Base-by-base conservation (phyloP, 1,140 invertebrate genomes). In the Metaphire vulgaris region DNA sequence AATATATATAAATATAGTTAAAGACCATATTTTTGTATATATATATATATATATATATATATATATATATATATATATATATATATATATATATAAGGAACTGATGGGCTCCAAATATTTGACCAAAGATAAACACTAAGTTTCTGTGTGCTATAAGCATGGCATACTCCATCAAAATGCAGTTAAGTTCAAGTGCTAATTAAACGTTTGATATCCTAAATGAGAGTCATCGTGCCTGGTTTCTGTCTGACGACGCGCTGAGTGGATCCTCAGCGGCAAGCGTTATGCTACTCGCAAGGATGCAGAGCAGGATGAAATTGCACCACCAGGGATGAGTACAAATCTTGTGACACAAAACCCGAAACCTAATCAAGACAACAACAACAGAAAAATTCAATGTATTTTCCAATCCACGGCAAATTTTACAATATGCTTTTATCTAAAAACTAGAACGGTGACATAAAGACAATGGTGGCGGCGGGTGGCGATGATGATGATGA, bases 211-310 rank as follows among this genome's bases (percentile, higher is more conserved):
- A n/a, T n/a, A n/a, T n/a, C n/a, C n/a, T n/a, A n/a, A n/a, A n/a
- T n/a, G n/a, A n/a, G n/a, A n/a, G n/a, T n/a, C n/a, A n/a, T n/a
- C n/a, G n/a, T n/a, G n/a, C n/a, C n/a, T n/a, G n/a, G n/a, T n/a
- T n/a, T 81, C 90, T 87, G 33, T 89, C 84, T 0, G 93, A 93
- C 33, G 90, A 87, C 2, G 93, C 89, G 81, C 91, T 89, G 1
- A 99, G 87, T 0, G 98, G 98, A 88, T 99, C 97, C 87, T 99
- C 98, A 74, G 96, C 94, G 0, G 96, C 97, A 85, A 99, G 90
- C 91, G 99, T 95, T 75, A 93, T 95, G 72, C 95, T 98, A 1
- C 96, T 99, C 79, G 99, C 93, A 89, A 99, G 92, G 86, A 99
- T 99, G 87, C 97, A 99, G 6, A 92, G 92, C 66, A 99, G 88